Conservation (phyloP, 2,797 vertebrate species). For the Enteromius thamalakanensis region DNA sequence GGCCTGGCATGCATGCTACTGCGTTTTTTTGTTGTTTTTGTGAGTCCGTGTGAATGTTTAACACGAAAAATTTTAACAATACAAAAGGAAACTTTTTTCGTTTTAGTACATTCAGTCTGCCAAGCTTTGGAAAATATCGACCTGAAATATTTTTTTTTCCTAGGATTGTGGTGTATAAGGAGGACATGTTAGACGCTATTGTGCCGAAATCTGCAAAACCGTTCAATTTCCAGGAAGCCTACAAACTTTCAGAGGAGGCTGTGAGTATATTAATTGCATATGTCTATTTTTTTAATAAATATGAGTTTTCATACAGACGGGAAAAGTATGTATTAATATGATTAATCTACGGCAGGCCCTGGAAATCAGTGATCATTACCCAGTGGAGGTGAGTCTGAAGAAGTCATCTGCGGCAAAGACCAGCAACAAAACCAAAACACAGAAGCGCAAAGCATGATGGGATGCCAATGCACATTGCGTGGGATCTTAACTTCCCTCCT, state of each 20-base stretch:
- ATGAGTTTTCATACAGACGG: not conserved
- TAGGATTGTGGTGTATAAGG: constrained; percentile 76
- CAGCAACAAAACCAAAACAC: not conserved
- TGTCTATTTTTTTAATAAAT: not conserved
- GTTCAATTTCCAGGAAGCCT: constrained; percentile 73
- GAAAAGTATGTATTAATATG: not conserved
- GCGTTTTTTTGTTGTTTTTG: not conserved
- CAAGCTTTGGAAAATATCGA: not conserved
- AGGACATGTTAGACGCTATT: constrained; percentile 59
- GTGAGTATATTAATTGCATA: constrained; percentile 58
- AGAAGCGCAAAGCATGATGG: not conserved
- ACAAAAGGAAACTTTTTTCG: not conserved
- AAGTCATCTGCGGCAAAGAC: not conserved
- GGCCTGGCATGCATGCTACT: not conserved
- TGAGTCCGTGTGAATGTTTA: not conserved
- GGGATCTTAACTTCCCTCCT: not conserved
- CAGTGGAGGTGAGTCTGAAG: constrained; percentile 73
- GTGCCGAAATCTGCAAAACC: constrained; percentile 70
- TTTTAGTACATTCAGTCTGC: not conserved
- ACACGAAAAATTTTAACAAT: not conserved
- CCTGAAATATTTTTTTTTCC: not conserved
- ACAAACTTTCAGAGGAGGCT: constrained; percentile 62
- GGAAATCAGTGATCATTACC: constrained; percentile 75
- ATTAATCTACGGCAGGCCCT: constrained; percentile 63
- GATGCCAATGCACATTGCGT: not conserved